Evolutionary conservation across 2,113 vertebrate species (phyloP).

Genomic region (Lucifuga dentata): DNA sequence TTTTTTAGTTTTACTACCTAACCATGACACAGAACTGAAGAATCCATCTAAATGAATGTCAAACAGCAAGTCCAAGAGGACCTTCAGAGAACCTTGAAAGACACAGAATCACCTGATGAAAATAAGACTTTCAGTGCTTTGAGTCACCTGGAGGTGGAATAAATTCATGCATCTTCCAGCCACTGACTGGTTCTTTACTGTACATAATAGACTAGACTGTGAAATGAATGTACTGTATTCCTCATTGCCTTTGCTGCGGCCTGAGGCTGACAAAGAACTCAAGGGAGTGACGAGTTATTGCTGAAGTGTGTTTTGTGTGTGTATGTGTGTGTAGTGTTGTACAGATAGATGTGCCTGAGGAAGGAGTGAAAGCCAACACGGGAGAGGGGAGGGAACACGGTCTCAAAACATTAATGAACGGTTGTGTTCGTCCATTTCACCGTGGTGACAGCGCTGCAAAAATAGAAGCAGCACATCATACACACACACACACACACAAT

Average conservation of each 20-base stretch:
- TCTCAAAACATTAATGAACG: slow-evolving; percentile 60
- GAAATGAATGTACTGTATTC: slow-evolving; percentile 53
- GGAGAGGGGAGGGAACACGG: slow-evolving; percentile 24
- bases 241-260: slow-evolving; percentile 54
- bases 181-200: slow-evolving; percentile 38
- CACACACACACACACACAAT: slow-evolving; percentile 16
- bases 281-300: slow-evolving; percentile 46
- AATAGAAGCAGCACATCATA: slow-evolving; percentile 19
- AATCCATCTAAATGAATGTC: too few species aligned
- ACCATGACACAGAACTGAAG: too few species aligned
- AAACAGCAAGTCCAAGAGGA: too few species aligned
- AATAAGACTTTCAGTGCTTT: background rate
- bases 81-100: too few species aligned
- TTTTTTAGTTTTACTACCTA: slow-evolving; percentile 9
- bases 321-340: slow-evolving; percentile 51
- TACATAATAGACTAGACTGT: slow-evolving; percentile 47
- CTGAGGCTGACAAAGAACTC: slow-evolving; percentile 41
- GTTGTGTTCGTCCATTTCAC: slow-evolving; percentile 30
- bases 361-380: slow-evolving; percentile 44
- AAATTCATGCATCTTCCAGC: slow-evolving; percentile 24
- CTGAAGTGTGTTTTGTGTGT: slow-evolving; percentile 49
- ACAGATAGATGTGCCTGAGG: slow-evolving; percentile 40
- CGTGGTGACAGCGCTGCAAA: slow-evolving; percentile 40
- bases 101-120: background rate
- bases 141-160: slow-evolving; percentile 39